Percentiles rank a stretch among this genome's conserved stretches.
These are phyloP conservation scores for Tetranychus truncatus DNA, from an alignment of 2,888 invertebrate species.

Conservation along the genomic window DNA sequence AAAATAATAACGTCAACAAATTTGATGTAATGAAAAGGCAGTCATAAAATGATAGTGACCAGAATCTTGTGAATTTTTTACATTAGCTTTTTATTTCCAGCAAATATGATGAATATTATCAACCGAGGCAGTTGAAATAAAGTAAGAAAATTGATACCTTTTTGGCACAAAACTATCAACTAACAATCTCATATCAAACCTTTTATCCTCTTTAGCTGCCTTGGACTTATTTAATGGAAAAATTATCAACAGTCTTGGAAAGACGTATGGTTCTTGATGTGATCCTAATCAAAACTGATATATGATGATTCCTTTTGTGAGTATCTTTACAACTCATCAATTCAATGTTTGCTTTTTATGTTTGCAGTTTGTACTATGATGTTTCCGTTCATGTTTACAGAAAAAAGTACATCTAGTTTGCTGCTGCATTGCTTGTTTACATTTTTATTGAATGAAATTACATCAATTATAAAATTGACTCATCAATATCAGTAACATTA, in stretches of 20 bases:
- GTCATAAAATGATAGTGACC: too few species aligned
- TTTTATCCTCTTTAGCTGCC: too few species aligned
- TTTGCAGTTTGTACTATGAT: too few species aligned
- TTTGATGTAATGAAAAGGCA: too few species aligned
- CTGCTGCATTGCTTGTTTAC: neutral
- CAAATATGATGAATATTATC: neutral
- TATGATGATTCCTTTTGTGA: neutral
- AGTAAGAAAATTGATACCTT: neutral
- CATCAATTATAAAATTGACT: constrained; percentile 1
- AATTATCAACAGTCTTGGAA: neutral
- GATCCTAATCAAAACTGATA: neutral
- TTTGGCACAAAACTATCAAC: too few species aligned
- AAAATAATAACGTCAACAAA: too few species aligned
- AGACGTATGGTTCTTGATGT: neutral
- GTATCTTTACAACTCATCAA: too few species aligned
- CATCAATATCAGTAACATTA: neutral
- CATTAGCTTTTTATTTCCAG: neutral
- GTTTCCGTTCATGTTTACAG: too few species aligned
- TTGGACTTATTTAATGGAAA: neutral
- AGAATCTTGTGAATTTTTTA: too few species aligned
- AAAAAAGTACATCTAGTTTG: too few species aligned
- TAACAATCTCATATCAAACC: too few species aligned
- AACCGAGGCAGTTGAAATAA: neutral
- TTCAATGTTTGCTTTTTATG: too few species aligned
- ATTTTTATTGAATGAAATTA: neutral